These are phyloP conservation scores for Melozone crissalis DNA, from an alignment of 2,113 vertebrate genomes.

Conservation along the genomic window DNA sequence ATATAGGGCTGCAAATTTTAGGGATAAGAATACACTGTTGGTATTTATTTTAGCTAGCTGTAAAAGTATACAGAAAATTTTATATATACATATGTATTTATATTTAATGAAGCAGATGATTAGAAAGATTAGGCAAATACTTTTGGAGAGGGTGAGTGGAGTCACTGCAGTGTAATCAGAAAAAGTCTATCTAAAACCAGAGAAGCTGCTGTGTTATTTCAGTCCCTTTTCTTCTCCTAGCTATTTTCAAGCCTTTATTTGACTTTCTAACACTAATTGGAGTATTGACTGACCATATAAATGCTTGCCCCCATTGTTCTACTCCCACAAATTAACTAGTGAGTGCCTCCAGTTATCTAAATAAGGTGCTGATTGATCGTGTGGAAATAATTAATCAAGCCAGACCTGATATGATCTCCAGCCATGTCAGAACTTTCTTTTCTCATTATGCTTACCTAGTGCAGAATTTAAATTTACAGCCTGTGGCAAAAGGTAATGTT, in stretches of 20 bases:
- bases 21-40: neutral
- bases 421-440: conserved; percentile 54
- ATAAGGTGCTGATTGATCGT: conserved; percentile 61
- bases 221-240: neutral
- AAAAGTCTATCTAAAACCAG: neutral
- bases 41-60: neutral
- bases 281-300: conserved; percentile 60
- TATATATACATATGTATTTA: neutral
- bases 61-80: neutral
- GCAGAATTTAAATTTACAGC: conserved; percentile 66
- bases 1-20: neutral
- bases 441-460: conserved; percentile 55
- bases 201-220: neutral
- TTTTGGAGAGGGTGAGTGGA: neutral
- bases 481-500: conserved; percentile 56
- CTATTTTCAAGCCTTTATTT: conserved; percentile 21
- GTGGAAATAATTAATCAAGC: conserved; percentile 70
- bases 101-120: neutral
- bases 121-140: neutral
- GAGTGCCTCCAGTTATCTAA: conserved; percentile 67
- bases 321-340: conserved; percentile 66
- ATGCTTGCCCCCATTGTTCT: conserved; percentile 49
- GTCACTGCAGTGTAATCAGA: neutral
- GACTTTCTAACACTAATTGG: conserved; percentile 62
- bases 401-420: conserved; percentile 68